Evolutionary conservation across 2,797 vertebrate species (phyloP).

Genomic region (Lacerta agilis): DNA sequence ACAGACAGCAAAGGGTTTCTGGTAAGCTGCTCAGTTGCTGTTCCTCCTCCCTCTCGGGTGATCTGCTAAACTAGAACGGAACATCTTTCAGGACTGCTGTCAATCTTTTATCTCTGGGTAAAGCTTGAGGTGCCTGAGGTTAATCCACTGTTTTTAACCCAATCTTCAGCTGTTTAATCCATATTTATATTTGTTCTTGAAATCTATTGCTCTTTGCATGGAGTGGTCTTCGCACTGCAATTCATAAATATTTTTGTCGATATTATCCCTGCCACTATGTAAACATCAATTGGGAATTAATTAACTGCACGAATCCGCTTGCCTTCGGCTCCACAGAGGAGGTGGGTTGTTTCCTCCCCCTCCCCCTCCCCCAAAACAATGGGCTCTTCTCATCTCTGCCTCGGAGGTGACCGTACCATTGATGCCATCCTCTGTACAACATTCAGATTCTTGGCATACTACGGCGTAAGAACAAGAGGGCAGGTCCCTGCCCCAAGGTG

Average conservation of each 20-base stretch:
- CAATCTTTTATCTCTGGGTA: neutral
- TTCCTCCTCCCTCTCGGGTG: neutral
- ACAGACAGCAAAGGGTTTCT: neutral
- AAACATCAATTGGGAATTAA: constrained; percentile 7
- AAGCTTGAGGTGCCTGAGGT: neutral
- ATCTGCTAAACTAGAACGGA: neutral
- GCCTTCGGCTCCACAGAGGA: neutral
- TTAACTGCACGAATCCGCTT: neutral
- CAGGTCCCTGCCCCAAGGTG: too few species aligned
- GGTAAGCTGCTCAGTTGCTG: neutral
- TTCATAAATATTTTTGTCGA: constrained; percentile 2
- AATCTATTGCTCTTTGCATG: neutral
- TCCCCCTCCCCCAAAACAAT: too few species aligned
- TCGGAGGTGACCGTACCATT: too few species aligned
- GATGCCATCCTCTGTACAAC: neutral
- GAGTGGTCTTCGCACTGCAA: neutral
- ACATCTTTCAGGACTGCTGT: neutral
- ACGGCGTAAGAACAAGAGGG: too few species aligned
- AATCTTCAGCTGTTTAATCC: neutral
- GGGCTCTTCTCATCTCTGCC: neutral
- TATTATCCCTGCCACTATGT: neutral
- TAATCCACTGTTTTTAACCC: neutral
- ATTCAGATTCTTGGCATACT: neutral
- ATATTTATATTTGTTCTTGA: neutral
- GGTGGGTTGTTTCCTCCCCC: neutral